phyloP scores from a whole-genome alignment of 2,113 vertebrate species.

The Isurus oxyrinchus region DNA sequence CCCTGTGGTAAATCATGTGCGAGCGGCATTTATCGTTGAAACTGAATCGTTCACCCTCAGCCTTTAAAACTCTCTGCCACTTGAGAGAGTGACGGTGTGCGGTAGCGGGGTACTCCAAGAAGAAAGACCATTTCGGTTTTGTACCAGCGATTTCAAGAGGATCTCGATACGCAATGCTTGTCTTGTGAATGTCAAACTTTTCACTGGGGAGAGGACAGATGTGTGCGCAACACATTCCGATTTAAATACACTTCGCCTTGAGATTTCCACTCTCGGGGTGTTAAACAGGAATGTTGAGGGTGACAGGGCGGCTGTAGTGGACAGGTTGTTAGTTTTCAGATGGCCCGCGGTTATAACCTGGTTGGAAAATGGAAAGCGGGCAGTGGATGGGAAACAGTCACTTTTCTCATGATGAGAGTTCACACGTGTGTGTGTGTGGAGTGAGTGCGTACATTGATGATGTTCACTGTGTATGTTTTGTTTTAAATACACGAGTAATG shows the following conservation, averaged over 20 bases:
- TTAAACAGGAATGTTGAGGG: background rate
- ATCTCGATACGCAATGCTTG: background rate
- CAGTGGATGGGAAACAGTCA: background rate
- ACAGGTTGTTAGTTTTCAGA: background rate
- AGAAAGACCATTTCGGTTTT: too few relatives aligned
- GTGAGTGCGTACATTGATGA: background rate
- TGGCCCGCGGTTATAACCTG: background rate
- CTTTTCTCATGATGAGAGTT: background rate
- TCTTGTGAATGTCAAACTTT: constrained; percentile 14
- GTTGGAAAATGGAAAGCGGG: background rate
- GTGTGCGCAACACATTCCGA: background rate
- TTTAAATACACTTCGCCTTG: background rate
- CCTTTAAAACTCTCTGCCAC: background rate
- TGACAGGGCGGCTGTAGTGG: background rate
- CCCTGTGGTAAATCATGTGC: background rate
- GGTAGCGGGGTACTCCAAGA: background rate
- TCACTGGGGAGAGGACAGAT: too few relatives aligned
- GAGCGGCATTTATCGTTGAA: background rate
- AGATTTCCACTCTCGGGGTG: background rate
- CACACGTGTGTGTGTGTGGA: background rate
- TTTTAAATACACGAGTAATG: background rate
- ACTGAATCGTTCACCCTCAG: background rate
- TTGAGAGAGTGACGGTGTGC: background rate
- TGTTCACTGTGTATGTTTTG: background rate
- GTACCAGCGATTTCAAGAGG: background rate